Conservation (phyloP, 1,140 invertebrate genomes). For the Bathynomus jamesi region DNA sequence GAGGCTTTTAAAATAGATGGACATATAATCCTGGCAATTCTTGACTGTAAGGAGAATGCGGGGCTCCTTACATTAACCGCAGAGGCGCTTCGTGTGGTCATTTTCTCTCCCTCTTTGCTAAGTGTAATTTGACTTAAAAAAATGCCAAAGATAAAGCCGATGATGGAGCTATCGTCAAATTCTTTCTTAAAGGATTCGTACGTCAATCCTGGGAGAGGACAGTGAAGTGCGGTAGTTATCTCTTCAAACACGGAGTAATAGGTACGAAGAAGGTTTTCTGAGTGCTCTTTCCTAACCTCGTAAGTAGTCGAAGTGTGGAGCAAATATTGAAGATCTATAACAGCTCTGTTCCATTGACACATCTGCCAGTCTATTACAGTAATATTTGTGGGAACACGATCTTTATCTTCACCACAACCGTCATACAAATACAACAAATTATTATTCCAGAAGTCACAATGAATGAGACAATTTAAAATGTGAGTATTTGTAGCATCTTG, state of each 20-base stretch:
- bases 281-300: neutral
- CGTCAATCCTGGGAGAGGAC: neutral
- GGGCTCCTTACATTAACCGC: neutral
- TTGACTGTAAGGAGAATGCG: neutral
- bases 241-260: neutral
- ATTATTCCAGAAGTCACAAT: conserved; percentile 7
- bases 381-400: neutral
- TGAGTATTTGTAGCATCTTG: neutral
- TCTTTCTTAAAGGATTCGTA: neutral
- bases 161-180: neutral
- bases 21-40: neutral
- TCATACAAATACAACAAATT: conserved; percentile 4
- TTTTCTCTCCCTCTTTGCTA: neutral
- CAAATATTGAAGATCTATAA: conserved; percentile 6
- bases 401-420: neutral
- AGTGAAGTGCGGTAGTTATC: neutral
- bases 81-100: neutral
- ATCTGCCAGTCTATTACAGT: conserved; percentile 6
- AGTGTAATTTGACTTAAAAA: neutral
- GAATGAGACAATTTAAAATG: neutral
- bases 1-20: neutral
- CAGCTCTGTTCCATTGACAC: neutral
- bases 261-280: neutral
- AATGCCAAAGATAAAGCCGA: neutral
- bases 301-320: conserved; percentile 2